Evolutionary conservation across 2,797 vertebrate genomes (phyloP).

Genomic region (Phataginus tetradactyla): DNA sequence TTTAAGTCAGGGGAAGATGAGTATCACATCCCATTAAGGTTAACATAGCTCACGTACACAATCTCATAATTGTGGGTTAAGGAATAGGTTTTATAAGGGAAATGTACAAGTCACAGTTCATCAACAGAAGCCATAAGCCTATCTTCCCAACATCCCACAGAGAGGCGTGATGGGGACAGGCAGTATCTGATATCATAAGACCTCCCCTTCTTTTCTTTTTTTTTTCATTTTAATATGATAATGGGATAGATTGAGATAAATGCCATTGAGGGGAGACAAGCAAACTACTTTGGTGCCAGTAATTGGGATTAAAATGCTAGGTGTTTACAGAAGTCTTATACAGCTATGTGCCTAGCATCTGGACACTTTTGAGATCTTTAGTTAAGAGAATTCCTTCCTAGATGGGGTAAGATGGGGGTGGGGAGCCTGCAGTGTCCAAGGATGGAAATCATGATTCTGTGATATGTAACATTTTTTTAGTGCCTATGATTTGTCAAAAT

Average conservation of each 20-base stretch:
- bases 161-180: background rate
- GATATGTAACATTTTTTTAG: background rate
- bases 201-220: background rate
- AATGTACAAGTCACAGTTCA: background rate
- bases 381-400: background rate
- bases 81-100: background rate
- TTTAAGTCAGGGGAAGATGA: background rate
- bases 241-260: background rate
- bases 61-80: background rate
- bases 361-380: background rate
- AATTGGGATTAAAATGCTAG: background rate
- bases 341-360: background rate
- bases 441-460: background rate
- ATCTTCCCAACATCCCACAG: background rate
- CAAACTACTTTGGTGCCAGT: background rate
- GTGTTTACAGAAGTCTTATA: background rate
- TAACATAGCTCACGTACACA: background rate
- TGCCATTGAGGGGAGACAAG: background rate
- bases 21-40: background rate
- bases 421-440: background rate
- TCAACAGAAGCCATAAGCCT: background rate
- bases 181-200: background rate
- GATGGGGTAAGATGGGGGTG: background rate
- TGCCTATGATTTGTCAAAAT: background rate
- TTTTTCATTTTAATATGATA: background rate